Evolutionary conservation across 2,888 invertebrate species (phyloP), one percentile per base, ranked within the genome.

Genomic region (Hypena proboscidalis): DNA sequence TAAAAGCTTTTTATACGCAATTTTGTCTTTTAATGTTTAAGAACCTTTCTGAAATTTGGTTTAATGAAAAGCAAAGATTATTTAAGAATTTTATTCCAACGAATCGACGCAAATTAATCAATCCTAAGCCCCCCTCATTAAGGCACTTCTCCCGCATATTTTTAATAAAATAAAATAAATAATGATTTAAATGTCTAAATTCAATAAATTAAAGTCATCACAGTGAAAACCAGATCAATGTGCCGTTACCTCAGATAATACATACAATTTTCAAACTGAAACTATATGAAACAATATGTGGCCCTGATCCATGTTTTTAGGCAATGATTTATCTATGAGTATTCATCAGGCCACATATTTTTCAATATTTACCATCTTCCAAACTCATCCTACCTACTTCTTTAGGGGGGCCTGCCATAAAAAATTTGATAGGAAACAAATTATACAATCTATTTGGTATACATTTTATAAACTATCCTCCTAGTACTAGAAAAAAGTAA

Each of bases 111-210:
- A 62, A 62, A 59, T 39, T 34, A 63, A 58, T 37, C 50, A 50
- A 49, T 56, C 47, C 49, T 45, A 33, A 43, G 58, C 60, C 70
- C 64, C n/a, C 59, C 53, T 35, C 35, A 39, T 59, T 71, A 73
- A 73, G 73, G 73, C 73, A 73, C 73, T 72, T 70, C 61, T 58
- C 66, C 59, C 63, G 57, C 59, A 51, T 54, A 53, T 56, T 50
- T 44, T 43, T 30, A 33, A 49, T 26, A 42, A 31, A 33, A 49
- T 26, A 42, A 54, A 38, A 26, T 5, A 45, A 39, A 55, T 17
- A 8, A 15, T 33, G 45, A 21, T 22, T 21, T 42, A 29, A 33
- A 39, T 20, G 25, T 17, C 19, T 23, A 35, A 17, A 4, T 17
- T n/a, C n/a, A n/a, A 17, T 17, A 17, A 17, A 17, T 17, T 4